Base-by-base conservation (phyloP, 2,797 vertebrate genomes). In the Australoheros facetus region DNA sequence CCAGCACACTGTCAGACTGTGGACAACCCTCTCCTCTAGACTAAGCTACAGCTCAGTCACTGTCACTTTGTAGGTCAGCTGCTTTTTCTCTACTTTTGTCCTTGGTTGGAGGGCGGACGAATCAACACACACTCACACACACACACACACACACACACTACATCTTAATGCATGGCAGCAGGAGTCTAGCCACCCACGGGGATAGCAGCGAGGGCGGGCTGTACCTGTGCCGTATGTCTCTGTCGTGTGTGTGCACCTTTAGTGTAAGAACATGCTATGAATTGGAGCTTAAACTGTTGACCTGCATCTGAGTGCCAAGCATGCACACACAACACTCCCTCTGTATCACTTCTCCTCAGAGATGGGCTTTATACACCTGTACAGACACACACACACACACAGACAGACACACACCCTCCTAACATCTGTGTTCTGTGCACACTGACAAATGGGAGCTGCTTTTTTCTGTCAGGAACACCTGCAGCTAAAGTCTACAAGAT, bases 1-100 rank as follows among this genome's bases (percentile, higher is more conserved):
- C 87, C 84, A 4, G 56, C 82, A 56, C 73, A 5, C 64, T 10
- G 82, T 64, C 72, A 14, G 72, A 81, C 71, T 10, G 70, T 57
- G 74, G 81, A 81, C 26, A 56, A 85, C 80, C 81, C 86, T 81
- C 79, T 79, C 79, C 84, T 79, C 73, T 80, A 32, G 54, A 45
- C 84, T 73, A 34, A 54, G 82, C 81, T 77, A 14, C 92, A 83
- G 90, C 91, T 91, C 89, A 34, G 82, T 93, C 91, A 90, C 77
- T 87, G 86, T 90, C 89, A 64, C 78, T 94, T 95, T 95, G 93
- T 95, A 91, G 94, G 95, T 92, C 95, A 93, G 89, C 74, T 21
- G 26, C 78, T 55, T 78, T 72, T 84, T 84, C 78, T 81, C 83
- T 85, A 76, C 87, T 85, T 48, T 73, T 79, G 94, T 95, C 94